Conservation (phyloP, 2,888 invertebrate species). For the Sarcophaga variegata region DNA sequence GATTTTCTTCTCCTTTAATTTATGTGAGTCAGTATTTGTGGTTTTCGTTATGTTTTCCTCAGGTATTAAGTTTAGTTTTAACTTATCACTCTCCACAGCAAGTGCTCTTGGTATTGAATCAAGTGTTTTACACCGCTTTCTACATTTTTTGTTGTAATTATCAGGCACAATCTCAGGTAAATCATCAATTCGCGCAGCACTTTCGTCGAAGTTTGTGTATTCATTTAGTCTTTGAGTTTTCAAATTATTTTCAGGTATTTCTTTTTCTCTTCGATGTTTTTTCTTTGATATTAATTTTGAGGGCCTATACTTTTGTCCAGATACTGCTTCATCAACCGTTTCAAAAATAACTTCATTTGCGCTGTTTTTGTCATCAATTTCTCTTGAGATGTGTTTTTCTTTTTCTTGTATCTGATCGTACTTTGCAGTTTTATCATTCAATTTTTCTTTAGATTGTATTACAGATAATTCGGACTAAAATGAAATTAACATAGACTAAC, state of each 20-base stretch:
- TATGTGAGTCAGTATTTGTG: background rate
- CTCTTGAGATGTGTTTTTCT: background rate
- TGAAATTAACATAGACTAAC: background rate
- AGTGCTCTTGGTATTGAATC: constrained; percentile 10
- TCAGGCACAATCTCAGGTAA: background rate
- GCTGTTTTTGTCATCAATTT: background rate
- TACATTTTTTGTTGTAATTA: background rate
- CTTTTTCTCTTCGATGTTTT: constrained; percentile 6
- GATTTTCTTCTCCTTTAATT: background rate
- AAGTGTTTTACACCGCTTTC: background rate
- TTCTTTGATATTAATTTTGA: background rate
- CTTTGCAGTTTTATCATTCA: background rate
- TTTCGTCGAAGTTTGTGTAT: background rate
- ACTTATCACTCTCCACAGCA: background rate
- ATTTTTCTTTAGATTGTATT: background rate
- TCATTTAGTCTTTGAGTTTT: background rate
- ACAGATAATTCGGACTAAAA: background rate
- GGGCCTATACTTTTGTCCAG: background rate
- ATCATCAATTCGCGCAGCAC: background rate
- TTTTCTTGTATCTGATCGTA: background rate
- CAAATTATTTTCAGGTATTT: background rate
- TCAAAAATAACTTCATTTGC: constrained; percentile 22
- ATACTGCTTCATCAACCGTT: constrained; percentile 15
- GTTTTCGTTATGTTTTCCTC: background rate
- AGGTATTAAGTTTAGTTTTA: background rate